These are phyloP conservation scores for Nematolebias whitei DNA, from an alignment of 2,113 vertebrate genomes.

Conservation along the genomic window DNA sequence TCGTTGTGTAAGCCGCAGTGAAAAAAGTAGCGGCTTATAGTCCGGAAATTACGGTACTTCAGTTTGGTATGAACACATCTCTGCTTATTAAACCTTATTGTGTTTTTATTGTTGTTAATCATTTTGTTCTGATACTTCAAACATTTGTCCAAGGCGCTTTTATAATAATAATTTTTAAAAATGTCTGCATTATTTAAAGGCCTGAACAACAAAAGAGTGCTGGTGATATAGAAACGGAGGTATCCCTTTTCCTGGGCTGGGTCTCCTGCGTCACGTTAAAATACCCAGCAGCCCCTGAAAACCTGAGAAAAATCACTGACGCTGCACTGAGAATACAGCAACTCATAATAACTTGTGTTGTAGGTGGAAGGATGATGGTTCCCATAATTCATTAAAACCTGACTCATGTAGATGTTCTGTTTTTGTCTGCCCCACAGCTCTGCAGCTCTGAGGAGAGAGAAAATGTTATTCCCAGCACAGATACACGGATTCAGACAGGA, in stretches of 20 bases:
- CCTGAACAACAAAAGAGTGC: neutral
- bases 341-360: conserved; percentile 8
- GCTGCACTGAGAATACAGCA: neutral
- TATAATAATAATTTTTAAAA: too few species aligned
- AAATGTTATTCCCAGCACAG: conserved; percentile 15
- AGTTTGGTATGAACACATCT: too few species aligned
- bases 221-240: neutral
- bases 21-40: too few species aligned
- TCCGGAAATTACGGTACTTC: too few species aligned
- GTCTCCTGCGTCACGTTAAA: neutral
- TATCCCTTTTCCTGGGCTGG: neutral
- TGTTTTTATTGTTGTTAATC: too few species aligned
- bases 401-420: conserved; percentile 6
- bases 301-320: neutral
- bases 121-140: too few species aligned
- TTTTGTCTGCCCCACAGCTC: conserved; percentile 18
- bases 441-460: neutral
- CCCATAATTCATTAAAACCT: conserved; percentile 1
- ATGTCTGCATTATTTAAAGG: too few species aligned
- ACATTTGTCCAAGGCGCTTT: too few species aligned
- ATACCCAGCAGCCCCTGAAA: neutral
- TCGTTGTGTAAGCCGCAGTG: too few species aligned
- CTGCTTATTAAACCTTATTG: too few species aligned
- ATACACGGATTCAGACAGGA: conserved; percentile 33
- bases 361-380: conserved; percentile 16